Conservation (phyloP, 2,797 vertebrate species). For the Nyctibius grandis region DNA sequence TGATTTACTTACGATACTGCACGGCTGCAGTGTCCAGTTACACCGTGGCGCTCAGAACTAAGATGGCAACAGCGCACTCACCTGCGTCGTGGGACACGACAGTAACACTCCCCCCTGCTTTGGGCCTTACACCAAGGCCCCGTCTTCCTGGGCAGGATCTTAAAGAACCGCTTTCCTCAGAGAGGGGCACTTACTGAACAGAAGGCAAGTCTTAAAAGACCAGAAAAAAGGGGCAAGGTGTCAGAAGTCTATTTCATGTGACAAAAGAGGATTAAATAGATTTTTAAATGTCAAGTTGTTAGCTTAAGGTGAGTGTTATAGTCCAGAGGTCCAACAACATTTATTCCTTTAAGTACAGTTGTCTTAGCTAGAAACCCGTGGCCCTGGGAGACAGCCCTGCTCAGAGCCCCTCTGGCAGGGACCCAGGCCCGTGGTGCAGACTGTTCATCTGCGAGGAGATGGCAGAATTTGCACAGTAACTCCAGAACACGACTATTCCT, state of each 20-base stretch:
- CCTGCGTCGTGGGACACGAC: rapidly evolving
- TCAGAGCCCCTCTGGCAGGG: rapidly evolving
- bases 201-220: neutral
- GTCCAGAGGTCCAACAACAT: neutral
- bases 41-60: neutral
- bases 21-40: rapidly evolving
- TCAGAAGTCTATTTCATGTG: neutral
- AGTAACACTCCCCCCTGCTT: rapidly evolving
- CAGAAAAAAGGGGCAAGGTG: neutral
- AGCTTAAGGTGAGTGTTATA: neutral
- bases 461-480: neutral
- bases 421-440: neutral
- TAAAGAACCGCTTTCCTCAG: rapidly evolving
- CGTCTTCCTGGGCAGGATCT: rapidly evolving
- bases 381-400: neutral
- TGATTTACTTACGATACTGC: rapidly evolving
- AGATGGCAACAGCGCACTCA: rapidly evolving
- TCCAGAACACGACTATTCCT: rapidly evolving
- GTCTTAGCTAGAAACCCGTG: rapidly evolving
- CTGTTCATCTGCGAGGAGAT: rapidly evolving
- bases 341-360: neutral
- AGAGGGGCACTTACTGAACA: rapidly evolving
- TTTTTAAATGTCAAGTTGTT: neutral
- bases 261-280: neutral
- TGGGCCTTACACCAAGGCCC: neutral